Evolutionary conservation across 2,797 vertebrate species (phyloP).

Genomic region (Scleropages formosus): DNA sequence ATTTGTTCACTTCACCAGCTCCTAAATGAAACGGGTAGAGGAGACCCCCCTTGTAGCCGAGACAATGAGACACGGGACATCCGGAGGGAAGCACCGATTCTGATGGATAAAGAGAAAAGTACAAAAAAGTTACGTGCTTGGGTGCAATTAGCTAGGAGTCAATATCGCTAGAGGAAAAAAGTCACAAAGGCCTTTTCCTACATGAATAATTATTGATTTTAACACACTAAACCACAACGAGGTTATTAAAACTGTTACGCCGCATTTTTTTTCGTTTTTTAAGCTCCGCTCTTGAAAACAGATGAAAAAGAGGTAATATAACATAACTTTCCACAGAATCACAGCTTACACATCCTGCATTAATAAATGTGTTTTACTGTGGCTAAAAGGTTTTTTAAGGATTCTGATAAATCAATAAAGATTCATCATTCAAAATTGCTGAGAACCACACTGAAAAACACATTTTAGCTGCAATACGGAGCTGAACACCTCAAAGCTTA

Average conservation of each 20-base stretch:
- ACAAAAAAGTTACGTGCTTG: neutral
- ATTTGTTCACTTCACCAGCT: neutral
- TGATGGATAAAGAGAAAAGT: neutral
- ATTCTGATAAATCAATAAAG: slow-evolving; percentile 21
- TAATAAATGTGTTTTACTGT: neutral
- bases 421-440: slow-evolving; percentile 8
- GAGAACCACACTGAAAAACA: neutral
- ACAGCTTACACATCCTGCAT: neutral
- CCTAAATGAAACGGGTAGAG: neutral
- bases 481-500: neutral
- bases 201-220: slow-evolving; percentile 9
- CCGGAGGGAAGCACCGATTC: neutral
- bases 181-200: neutral
- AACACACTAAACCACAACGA: neutral
- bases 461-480: too few relatives aligned
- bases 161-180: neutral
- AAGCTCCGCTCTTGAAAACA: neutral
- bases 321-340: neutral
- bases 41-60: neutral
- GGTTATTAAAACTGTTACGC: neutral
- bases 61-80: neutral
- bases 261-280: neutral
- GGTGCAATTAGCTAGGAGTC: neutral
- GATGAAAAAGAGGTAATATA: neutral
- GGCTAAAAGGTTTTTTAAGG: slow-evolving; percentile 19